Conservation (phyloP, 2,113 vertebrate genomes). For the Lepus europaeus region DNA sequence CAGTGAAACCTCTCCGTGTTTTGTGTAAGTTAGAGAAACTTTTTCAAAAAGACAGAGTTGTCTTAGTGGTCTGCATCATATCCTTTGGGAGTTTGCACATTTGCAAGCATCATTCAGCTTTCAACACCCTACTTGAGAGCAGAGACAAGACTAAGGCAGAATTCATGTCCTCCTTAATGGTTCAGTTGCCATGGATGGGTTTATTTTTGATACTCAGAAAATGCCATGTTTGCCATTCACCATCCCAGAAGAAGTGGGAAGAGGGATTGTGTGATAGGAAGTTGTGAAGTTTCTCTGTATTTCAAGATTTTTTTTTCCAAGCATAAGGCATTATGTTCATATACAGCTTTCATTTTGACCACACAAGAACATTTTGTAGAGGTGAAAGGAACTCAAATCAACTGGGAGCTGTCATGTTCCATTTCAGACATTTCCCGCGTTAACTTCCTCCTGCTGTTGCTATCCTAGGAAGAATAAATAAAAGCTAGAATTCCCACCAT, state of each 20-base stretch:
- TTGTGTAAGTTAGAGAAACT: neutral
- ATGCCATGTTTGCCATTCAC: neutral
- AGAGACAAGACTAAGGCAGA: neutral
- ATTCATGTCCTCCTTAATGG: neutral
- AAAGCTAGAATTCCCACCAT: constrained; percentile 44
- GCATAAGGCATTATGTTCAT: neutral
- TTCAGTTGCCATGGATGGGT: neutral
- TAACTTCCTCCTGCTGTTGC: neutral
- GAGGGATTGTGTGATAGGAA: neutral
- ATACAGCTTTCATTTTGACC: neutral
- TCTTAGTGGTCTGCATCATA: neutral
- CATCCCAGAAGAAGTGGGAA: neutral
- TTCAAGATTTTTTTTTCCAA: neutral
- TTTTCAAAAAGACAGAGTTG: neutral
- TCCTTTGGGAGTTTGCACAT: neutral
- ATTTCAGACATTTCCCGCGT: neutral
- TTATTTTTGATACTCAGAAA: neutral
- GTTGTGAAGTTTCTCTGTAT: neutral
- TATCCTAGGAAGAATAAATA: neutral
- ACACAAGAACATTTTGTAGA: neutral
- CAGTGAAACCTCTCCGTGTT: neutral
- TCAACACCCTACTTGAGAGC: neutral
- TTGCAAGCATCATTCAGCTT: neutral
- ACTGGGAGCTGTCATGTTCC: neutral
- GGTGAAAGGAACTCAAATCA: neutral